These are phyloP conservation scores for Anguilla japonica DNA, from an alignment of 2,113 vertebrate species.

Conservation along the genomic window DNA sequence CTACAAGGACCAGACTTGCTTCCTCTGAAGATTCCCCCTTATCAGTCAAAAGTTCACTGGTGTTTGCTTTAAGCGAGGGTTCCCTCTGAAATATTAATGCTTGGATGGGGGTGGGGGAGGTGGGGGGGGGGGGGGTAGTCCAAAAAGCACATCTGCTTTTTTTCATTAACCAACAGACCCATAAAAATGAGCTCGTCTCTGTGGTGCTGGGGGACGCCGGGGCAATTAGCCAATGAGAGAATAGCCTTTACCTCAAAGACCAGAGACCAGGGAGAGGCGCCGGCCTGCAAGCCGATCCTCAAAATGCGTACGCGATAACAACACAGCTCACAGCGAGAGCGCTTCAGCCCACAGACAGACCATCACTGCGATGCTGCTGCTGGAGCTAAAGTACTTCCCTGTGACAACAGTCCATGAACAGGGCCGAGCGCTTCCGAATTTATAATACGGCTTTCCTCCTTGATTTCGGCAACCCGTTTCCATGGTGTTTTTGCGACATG, in stretches of 20 bases:
- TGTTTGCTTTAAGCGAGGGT: constrained; percentile 67
- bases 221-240: constrained; percentile 70
- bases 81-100: constrained; percentile 62
- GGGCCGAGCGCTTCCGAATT: neutral
- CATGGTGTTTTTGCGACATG: too few relatives aligned
- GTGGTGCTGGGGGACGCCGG: constrained; percentile 47
- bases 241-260: constrained; percentile 67
- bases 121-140: constrained; percentile 62
- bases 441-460: too few relatives aligned
- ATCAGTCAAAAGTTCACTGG: constrained; percentile 62
- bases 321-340: constrained; percentile 61
- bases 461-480: too few relatives aligned
- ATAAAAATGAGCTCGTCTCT: constrained; percentile 47
- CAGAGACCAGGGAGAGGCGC: constrained; percentile 64
- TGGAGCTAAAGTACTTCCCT: constrained; percentile 66
- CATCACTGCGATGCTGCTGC: constrained; percentile 61
- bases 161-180: constrained; percentile 53
- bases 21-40: constrained; percentile 56
- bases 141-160: constrained; percentile 49
- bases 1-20: constrained; percentile 55
- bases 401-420: constrained; percentile 61
- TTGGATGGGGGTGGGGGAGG: constrained; percentile 69
- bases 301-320: constrained; percentile 66
- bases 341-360: constrained; percentile 74
- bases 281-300: constrained; percentile 69